phyloP scores from a whole-genome alignment of 2,888 invertebrate species.

The Charanyca ferruginea region DNA sequence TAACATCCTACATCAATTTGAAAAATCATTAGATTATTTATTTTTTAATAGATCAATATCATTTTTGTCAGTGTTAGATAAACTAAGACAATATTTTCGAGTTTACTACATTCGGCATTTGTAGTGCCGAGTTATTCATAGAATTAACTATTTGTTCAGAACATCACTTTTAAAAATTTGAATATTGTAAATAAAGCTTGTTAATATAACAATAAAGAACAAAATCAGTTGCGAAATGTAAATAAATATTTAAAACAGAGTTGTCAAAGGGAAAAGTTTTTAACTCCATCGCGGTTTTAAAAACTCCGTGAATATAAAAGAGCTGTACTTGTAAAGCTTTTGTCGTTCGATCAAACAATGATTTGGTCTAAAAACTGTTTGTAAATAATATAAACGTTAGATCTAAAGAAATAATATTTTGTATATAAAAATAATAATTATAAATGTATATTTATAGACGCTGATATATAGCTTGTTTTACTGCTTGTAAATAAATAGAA shows the following conservation, averaged over 20 bases:
- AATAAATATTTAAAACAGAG: slow-evolving; percentile 33
- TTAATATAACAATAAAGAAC: slow-evolving; percentile 14
- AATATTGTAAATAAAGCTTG: slow-evolving; percentile 47
- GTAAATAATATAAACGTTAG: slow-evolving; percentile 64
- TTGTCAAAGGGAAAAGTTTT: slow-evolving; percentile 48
- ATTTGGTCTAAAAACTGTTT: slow-evolving; percentile 48
- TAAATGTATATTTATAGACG: slow-evolving; percentile 68
- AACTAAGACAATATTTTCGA: not conserved
- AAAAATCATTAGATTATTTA: too few relatives aligned
- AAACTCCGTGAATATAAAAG: slow-evolving; percentile 33
- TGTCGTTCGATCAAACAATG: slow-evolving; percentile 47
- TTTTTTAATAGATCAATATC: too few relatives aligned
- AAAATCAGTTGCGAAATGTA: slow-evolving; percentile 17
- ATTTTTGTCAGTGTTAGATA: too few relatives aligned
- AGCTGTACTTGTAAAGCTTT: slow-evolving; percentile 41
- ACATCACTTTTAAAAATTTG: slow-evolving; percentile 20
- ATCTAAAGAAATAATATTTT: slow-evolving; percentile 58
- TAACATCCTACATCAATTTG: too few relatives aligned
- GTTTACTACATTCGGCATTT: not conserved
- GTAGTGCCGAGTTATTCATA: not conserved
- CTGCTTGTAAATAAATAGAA: slow-evolving; percentile 73
- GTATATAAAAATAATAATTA: slow-evolving; percentile 66
- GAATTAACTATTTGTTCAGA: too few relatives aligned
- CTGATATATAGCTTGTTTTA: slow-evolving; percentile 63
- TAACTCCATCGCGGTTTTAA: slow-evolving; percentile 29